Evolutionary conservation across 2,888 invertebrate species (phyloP), one percentile per base, ranked within the genome.

Genomic region (Chironomus tentans): DNA sequence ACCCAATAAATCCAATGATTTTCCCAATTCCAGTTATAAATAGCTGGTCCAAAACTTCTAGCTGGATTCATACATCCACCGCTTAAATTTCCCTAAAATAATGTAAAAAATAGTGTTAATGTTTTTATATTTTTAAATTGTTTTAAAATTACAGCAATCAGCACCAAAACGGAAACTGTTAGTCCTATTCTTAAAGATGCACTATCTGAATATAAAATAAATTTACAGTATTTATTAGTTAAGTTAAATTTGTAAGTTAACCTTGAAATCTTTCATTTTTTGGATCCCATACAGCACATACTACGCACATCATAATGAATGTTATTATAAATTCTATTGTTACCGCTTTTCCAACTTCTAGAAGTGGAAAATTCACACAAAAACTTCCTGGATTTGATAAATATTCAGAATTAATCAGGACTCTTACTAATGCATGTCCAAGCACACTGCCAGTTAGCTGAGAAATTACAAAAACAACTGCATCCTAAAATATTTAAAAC

Each of bases 261-360:
- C 69, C 47, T 46, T 69, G 69, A 28, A 28, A 18, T 7, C 28
- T 12, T 28, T 74, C 90, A 12, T 65, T 65, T 65, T 21, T 85
- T 15, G 89, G 88, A 81, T 93, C 92, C 91, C 91, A 92, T 12
- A 91, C 84, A 0, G 88, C 88, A 80, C 91, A 91, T 77, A 88
- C 88, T 15, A 92, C 85, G 68, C 92, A 84, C 65, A 89, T 86
- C 18, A 93, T 83, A 0, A 89, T 85, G 2, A 85, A 84, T 0
- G 92, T 90, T 24, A 90, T 85, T 0, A 89, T 80, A n/a, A 87
- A 85, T 82, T 93, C 93, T 76, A 90, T 85, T 7, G 85, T 83
- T 5, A 91, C 80, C 3, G 87, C 88, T 82, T 91, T 65, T 10
- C 12, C 65, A 24, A 0, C 4, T 1, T 18, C 21, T 2, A 22